Percentiles rank a stretch among this genome's conserved stretches.
These are phyloP conservation scores for Tor tambroides DNA, from an alignment of 2,113 vertebrate species.

Conservation along the genomic window DNA sequence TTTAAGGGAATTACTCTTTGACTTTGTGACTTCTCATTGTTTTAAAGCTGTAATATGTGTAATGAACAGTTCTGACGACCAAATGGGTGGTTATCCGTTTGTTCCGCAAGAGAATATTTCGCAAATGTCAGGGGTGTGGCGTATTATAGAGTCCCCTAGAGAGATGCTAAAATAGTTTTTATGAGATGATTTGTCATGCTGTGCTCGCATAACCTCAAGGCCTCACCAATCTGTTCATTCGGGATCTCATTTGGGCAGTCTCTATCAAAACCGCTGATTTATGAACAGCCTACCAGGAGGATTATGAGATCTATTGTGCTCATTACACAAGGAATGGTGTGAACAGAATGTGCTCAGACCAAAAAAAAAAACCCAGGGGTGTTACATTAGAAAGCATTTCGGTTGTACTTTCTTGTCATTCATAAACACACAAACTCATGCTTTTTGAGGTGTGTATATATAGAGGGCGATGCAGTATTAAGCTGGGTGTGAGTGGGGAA, in stretches of 20 bases:
- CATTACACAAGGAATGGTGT: not conserved
- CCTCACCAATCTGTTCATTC: slow-evolving; percentile 24
- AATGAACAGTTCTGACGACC: not conserved
- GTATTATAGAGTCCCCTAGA: not conserved
- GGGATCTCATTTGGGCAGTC: slow-evolving; percentile 32
- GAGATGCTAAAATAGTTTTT: slow-evolving; percentile 38
- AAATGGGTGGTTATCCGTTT: not conserved
- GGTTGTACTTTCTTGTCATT: not conserved
- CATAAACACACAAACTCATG: no score
- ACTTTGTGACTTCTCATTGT: not conserved
- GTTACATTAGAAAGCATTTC: not conserved
- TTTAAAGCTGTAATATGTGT: slow-evolving; percentile 32
- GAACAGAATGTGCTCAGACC: not conserved
- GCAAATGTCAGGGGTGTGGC: not conserved
- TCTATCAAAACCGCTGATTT: slow-evolving; percentile 31
- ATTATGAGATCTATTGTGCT: slow-evolving; percentile 10
- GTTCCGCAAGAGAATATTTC: not conserved
- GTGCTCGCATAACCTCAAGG: slow-evolving; percentile 29
- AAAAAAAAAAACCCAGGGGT: not conserved
- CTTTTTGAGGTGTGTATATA: no score
- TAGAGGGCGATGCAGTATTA: no score
- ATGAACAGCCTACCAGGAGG: slow-evolving; percentile 21
- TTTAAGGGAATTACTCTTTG: not conserved
- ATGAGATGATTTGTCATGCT: slow-evolving; percentile 37
- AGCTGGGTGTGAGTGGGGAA: no score